These are phyloP conservation scores for Mastomys coucha DNA, from an alignment of 2,113 vertebrate species.

Conservation along the genomic window DNA sequence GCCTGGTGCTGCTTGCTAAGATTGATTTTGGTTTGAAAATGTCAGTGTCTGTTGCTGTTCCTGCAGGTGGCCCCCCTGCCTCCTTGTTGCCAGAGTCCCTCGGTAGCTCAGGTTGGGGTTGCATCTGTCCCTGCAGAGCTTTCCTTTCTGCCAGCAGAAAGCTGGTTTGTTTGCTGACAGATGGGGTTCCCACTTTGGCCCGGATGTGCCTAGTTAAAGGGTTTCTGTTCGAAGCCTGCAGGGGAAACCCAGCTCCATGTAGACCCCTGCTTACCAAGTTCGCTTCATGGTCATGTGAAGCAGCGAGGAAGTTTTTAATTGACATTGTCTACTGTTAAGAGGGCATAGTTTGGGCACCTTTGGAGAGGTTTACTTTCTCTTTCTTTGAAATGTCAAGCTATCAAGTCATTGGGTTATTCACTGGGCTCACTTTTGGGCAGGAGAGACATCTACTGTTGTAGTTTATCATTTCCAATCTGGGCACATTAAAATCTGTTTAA, in stretches of 20 bases:
- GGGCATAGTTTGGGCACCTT: conserved; percentile 69
- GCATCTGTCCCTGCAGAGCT: conserved; percentile 80
- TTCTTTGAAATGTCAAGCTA: conserved; percentile 66
- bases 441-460: conserved; percentile 8
- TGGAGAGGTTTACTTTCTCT: conserved; percentile 68
- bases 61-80: conserved; percentile 77
- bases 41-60: conserved; percentile 76
- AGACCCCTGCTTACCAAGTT: conserved; percentile 77
- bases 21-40: conserved; percentile 78
- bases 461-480: conserved; percentile 58
- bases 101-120: conserved; percentile 60
- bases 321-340: conserved; percentile 80
- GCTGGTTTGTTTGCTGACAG: conserved; percentile 81
- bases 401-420: conserved; percentile 40
- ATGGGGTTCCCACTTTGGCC: conserved; percentile 79
- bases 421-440: conserved; percentile 24
- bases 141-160: conserved; percentile 75
- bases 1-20: conserved; percentile 55
- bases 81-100: conserved; percentile 69
- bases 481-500: conserved; percentile 35
- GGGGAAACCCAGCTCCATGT: conserved; percentile 65
- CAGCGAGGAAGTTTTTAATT: conserved; percentile 85
- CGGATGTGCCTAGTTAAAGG: conserved; percentile 77
- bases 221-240: conserved; percentile 78
- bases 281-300: conserved; percentile 71